Conservation (phyloP, 2,888 invertebrate genomes). For the Perizoma affinitatum region DNA sequence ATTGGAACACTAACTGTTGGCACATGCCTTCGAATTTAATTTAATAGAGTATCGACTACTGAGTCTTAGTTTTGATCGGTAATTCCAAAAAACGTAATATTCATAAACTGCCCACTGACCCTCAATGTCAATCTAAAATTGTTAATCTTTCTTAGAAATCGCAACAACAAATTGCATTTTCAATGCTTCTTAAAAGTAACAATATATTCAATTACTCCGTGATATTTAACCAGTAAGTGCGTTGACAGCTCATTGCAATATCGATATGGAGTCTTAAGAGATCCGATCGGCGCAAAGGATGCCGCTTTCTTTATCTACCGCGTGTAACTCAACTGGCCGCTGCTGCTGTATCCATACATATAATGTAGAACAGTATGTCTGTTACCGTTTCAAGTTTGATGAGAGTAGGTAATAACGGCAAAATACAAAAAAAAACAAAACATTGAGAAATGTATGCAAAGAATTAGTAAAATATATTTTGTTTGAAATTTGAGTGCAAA, state of each 20-base stretch:
- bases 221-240: slow-evolving; percentile 42
- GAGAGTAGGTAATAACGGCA: too few relatives aligned
- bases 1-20: too few relatives aligned
- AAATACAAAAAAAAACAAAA: too few relatives aligned
- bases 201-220: slow-evolving; percentile 37
- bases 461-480: too few relatives aligned
- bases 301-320: slow-evolving; percentile 74
- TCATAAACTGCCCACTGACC: too few relatives aligned
- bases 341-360: slow-evolving; percentile 39
- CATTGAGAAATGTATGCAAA: too few relatives aligned
- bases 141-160: neutral
- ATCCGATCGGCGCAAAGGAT: slow-evolving; percentile 73
- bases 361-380: slow-evolving; percentile 48
- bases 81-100: too few relatives aligned
- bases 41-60: too few relatives aligned
- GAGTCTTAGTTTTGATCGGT: too few relatives aligned
- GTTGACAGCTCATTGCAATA: slow-evolving; percentile 41
- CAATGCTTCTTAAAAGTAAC: slow-evolving; percentile 14
- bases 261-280: slow-evolving; percentile 46
- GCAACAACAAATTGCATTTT: neutral
- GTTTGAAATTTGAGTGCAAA: too few relatives aligned
- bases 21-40: too few relatives aligned
- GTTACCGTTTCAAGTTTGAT: slow-evolving; percentile 1
- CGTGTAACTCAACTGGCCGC: slow-evolving; percentile 53
- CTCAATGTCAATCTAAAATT: neutral